Conservation (phyloP, 2,113 vertebrate genomes). For the Pseudolaguvia tuberculata region DNA sequence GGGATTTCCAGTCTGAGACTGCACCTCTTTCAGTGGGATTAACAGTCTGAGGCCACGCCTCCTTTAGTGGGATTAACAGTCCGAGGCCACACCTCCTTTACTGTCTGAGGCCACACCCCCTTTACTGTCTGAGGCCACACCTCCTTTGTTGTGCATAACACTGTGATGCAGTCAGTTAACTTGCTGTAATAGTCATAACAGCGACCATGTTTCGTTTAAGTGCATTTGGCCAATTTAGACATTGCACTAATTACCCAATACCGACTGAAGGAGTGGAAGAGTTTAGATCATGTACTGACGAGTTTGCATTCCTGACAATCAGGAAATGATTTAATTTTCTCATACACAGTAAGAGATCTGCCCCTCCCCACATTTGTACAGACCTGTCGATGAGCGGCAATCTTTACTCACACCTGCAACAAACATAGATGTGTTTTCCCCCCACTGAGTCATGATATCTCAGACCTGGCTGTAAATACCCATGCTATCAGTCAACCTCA, state of each 20-base stretch:
- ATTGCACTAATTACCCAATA: not conserved
- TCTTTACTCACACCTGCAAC: slow-evolving; percentile 43
- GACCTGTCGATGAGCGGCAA: slow-evolving; percentile 37
- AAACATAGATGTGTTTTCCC: slow-evolving; percentile 18
- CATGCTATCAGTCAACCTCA: slow-evolving; percentile 7
- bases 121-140: too few species aligned
- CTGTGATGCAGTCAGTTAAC: not conserved
- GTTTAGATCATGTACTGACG: slow-evolving; percentile 14
- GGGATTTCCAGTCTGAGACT: too few species aligned
- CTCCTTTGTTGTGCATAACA: too few species aligned
- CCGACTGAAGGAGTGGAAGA: not conserved
- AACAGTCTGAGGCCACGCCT: too few species aligned
- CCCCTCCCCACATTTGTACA: slow-evolving; percentile 27
- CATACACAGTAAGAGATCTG: not conserved
- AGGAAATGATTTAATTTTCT: slow-evolving; percentile 17
- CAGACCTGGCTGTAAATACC: slow-evolving; percentile 38
- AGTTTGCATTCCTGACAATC: not conserved
- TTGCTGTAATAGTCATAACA: not conserved
- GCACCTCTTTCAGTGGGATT: too few species aligned
- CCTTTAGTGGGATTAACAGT: too few species aligned
- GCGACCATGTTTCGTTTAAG: too few species aligned
- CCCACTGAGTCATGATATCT: slow-evolving; percentile 42
- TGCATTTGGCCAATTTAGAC: not conserved
- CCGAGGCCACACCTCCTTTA: too few species aligned
- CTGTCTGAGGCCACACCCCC: too few species aligned